A percentile compares a stretch with the other conserved stretches of the same genome.
Evolutionary conservation across 2,888 invertebrate species (phyloP).

Genomic region (Invenusta paracnida): DNA sequence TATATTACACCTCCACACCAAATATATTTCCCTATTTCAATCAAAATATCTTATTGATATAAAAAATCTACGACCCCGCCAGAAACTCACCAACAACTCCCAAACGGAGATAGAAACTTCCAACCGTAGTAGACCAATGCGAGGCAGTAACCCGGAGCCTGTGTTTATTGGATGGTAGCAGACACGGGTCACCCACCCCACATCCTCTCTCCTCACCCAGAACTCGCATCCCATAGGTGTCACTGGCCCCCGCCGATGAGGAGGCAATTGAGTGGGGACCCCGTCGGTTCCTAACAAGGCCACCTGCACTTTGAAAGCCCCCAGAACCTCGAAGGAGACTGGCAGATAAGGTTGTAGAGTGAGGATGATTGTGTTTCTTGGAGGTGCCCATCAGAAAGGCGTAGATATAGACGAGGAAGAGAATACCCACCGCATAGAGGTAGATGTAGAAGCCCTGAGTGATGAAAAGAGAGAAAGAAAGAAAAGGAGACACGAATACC

Average conservation of each 20-base stretch:
- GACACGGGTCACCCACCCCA: background rate
- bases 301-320: no score
- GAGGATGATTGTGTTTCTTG: background rate
- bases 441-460: conserved; percentile 56
- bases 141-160: background rate
- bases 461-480: background rate
- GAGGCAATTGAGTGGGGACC: no score
- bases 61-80: no score
- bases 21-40: no score
- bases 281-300: no score
- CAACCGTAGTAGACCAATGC: background rate
- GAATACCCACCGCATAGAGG: conserved; percentile 51
- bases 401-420: conserved; percentile 55
- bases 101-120: background rate
- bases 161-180: background rate
- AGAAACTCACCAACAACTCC: conserved; percentile 2
- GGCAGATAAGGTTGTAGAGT: background rate
- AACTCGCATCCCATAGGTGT: background rate
- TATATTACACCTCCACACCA: no score
- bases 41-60: no score
- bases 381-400: conserved; percentile 50
- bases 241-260: background rate
- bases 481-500: no score
- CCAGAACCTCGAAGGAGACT: no score
- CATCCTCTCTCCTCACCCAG: background rate